These are phyloP conservation scores for Trididemnum clinides DNA, from an alignment of 23 tunicate species.

Conservation along the genomic window DNA sequence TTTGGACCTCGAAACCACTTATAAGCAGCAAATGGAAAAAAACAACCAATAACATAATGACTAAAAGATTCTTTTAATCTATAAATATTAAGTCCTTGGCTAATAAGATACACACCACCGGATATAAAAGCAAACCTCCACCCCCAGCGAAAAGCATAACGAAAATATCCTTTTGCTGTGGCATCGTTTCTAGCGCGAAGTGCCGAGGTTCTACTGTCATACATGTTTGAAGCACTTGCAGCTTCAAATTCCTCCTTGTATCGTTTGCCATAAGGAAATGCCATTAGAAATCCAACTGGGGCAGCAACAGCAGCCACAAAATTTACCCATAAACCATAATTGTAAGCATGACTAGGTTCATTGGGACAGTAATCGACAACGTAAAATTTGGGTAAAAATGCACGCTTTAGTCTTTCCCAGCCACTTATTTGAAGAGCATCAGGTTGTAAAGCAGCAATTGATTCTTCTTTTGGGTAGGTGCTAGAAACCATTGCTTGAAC, in stretches of 20 bases:
- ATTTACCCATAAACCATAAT: background rate
- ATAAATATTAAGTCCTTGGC: constrained; percentile 59
- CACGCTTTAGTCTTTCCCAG: constrained; percentile 49
- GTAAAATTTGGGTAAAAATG: constrained; percentile 52
- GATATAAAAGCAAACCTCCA: constrained; percentile 57
- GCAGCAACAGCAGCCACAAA: background rate
- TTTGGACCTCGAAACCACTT: constrained; percentile 65
- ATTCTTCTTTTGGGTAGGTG: background rate
- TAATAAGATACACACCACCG: constrained; percentile 30
- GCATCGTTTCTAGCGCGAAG: constrained; percentile 28
- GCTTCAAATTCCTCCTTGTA: constrained; percentile 34
- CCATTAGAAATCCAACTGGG: constrained; percentile 33
- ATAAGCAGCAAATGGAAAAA: constrained; percentile 36
- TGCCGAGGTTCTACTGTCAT: constrained; percentile 15
- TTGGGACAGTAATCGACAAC: background rate
- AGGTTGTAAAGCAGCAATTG: constrained; percentile 48
- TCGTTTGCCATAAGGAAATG: constrained; percentile 27
- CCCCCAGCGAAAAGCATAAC: constrained; percentile 61
- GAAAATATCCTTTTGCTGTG: constrained; percentile 23
- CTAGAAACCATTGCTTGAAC: background rate
- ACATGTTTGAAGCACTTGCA: constrained; percentile 9
- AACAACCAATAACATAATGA: constrained; percentile 51
- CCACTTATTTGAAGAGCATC: constrained; percentile 21
- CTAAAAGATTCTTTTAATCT: constrained; percentile 38
- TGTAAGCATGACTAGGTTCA: constrained; percentile 37